Evolutionary conservation across 2,888 invertebrate species (phyloP), one percentile per base, ranked within the genome.

Genomic region (Drosophila austrosaltans): DNA sequence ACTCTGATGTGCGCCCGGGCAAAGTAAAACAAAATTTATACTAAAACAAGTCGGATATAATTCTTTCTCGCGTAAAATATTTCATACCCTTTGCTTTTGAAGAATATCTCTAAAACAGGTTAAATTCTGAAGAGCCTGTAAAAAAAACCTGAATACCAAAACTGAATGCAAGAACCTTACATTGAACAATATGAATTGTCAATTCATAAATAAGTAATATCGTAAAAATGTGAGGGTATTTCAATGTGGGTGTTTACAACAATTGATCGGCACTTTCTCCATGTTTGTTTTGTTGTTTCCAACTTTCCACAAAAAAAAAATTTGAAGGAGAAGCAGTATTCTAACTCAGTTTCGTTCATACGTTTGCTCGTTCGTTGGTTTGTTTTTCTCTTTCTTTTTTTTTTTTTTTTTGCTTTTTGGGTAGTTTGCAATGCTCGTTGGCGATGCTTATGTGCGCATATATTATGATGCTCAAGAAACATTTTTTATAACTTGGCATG

Each of bases 391-490:
- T 44, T 12, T n/a, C 25, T 48, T 5, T 30, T 5, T 6, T 30
- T 5, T 5, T 5, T 30, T 30, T 3, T 30, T 30, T 4, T 6
- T 30, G 16, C 16, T 30, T 30, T 48, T 25, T 39, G 16, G 25
- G 28, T 44, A 25, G 42, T 60, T 73, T 70, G 73, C 48, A 12
- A 48, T 48, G 76, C 72, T 63, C 70, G 69, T 63, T 81, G 48
- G 75, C 57, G 71, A 76, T 89, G 83, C 76, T 88, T 89, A 76
- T 83, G 76, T 80, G 81, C 81, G 89, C 89, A 89, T 83, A 83
- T 72, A 89, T 83, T 89, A 88, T 75, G 71, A 75, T 77, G 87
- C 75, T 81, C 69, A 77, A 89, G 81, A 72, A 78, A 88, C 76
- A 81, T 72, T 72, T 75, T 72, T 72, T 89, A 89, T 78, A 87